Percentiles rank a stretch among this genome's conserved stretches.
phyloP scores from a whole-genome alignment of 1,140 invertebrate species.

The Berghia stephanieae region DNA sequence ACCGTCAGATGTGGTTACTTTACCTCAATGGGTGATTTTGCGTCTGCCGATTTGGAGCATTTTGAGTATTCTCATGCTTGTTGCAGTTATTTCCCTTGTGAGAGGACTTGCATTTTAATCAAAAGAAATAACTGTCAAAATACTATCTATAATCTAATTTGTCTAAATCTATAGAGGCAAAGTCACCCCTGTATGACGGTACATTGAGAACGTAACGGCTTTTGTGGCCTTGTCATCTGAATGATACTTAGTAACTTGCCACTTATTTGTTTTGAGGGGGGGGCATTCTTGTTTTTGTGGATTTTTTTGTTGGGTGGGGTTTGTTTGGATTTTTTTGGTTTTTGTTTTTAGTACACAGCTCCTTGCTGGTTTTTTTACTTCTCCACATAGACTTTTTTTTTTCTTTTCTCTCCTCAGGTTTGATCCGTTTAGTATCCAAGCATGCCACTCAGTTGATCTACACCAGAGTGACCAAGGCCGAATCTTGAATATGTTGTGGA shows the following conservation, averaged over 20 bases:
- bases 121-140: too few relatives aligned
- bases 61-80: too few relatives aligned
- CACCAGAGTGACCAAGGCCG: constrained; percentile 91
- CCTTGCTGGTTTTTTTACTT: not conserved
- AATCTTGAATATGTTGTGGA: not conserved
- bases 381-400: constrained; percentile 34
- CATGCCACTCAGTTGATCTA: constrained; percentile 98
- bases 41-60: too few relatives aligned
- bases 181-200: too few relatives aligned
- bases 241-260: not conserved
- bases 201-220: too few relatives aligned
- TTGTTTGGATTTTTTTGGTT: not conserved
- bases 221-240: not conserved
- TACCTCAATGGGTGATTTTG: too few relatives aligned
- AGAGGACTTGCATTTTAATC: too few relatives aligned
- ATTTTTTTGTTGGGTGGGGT: not conserved
- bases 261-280: too few relatives aligned
- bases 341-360: not conserved
- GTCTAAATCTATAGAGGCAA: too few relatives aligned
- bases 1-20: too few relatives aligned
- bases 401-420: constrained; percentile 73
- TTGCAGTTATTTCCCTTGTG: too few relatives aligned
- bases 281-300: not conserved
- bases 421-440: constrained; percentile 96
- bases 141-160: too few relatives aligned